phyloP scores from a whole-genome alignment of 1,140 invertebrate species.

The Oedothorax gibbosus region DNA sequence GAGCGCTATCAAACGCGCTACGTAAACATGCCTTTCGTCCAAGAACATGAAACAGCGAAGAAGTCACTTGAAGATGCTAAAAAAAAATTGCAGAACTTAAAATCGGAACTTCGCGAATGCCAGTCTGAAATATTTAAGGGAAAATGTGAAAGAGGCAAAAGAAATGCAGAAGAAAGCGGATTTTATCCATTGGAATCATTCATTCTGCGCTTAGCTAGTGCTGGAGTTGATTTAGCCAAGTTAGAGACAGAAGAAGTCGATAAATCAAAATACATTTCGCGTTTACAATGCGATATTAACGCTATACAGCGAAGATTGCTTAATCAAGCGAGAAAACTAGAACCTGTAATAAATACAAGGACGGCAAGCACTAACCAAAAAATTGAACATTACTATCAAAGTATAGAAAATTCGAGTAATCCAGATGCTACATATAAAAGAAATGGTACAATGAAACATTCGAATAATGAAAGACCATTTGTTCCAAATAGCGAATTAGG shows the following conservation, averaged over 20 bases:
- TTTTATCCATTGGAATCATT: constrained; percentile 37
- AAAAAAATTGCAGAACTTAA: background rate
- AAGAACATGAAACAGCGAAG: constrained; percentile 9
- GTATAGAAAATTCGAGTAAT: background rate
- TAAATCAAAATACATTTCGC: background rate
- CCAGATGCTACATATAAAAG: background rate
- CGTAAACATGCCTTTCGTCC: constrained; percentile 4
- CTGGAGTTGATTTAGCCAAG: background rate
- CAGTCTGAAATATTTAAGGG: constrained; percentile 40
- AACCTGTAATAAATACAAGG: background rate
- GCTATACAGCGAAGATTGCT: background rate
- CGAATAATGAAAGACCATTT: background rate
- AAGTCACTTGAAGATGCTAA: background rate
- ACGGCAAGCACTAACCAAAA: background rate
- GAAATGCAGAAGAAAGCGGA: constrained; percentile 44
- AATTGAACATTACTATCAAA: too few relatives aligned
- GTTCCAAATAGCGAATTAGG: background rate
- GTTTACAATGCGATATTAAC: background rate
- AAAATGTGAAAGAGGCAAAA: constrained; percentile 42
- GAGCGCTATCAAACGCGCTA: constrained; percentile 21
- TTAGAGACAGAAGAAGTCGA: constrained; percentile 4
- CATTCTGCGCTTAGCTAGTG: constrained; percentile 8
- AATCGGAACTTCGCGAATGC: constrained; percentile 20
- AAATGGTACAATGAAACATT: background rate
- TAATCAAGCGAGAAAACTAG: background rate